Evolutionary conservation across 2,113 vertebrate genomes (phyloP), one percentile per base, ranked within the genome.

Genomic region (Ciconia maguari): DNA sequence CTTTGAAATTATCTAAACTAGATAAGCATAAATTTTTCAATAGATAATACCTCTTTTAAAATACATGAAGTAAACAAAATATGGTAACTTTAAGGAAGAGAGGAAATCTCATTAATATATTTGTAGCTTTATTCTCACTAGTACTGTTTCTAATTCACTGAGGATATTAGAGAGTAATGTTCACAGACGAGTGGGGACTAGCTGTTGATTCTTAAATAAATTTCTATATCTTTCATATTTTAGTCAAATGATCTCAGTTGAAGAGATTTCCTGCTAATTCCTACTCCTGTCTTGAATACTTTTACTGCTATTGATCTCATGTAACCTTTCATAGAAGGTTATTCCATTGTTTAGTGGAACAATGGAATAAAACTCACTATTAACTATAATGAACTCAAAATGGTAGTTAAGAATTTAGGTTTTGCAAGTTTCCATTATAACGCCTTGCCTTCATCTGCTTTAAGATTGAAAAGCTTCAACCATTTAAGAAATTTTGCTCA

Each of bases 21-120:
- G 87, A 87, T 91, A 96, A 95, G 89, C 69, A 76, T 89, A 83
- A 38, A 65, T 95, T 97, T 97, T 87, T 95, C 77, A 81, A 69
- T 89, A 80, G 64, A 46, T 76, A 93, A 87, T 52, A 71, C 30
- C 16, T 54, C 52, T 51, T 85, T 72, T 44, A 55, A 83, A 72
- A n/a, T 60, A 58, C 4, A 26, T 4, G 7, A 62, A 70, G 11
- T 71, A 96, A 79, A 65, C 25, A 94, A 96, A 83, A 87, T 85
- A 60, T 25, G 26, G 70, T 38, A 46, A 87, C 64, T 61, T 22
- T 52, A 55, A 70, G 29, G 26, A 76, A 66, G 10, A n/a, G 29
- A 16, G 6, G 6, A 27, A 83, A 57, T 78, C 9, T 87, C 25
- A 42, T 17, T 52, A 83, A 66, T 9, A 19, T 11, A 7, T 17